Evolutionary conservation across 2,888 invertebrate genomes (phyloP), one percentile per base, ranked within the genome.

Genomic region (Plebejus anna): DNA sequence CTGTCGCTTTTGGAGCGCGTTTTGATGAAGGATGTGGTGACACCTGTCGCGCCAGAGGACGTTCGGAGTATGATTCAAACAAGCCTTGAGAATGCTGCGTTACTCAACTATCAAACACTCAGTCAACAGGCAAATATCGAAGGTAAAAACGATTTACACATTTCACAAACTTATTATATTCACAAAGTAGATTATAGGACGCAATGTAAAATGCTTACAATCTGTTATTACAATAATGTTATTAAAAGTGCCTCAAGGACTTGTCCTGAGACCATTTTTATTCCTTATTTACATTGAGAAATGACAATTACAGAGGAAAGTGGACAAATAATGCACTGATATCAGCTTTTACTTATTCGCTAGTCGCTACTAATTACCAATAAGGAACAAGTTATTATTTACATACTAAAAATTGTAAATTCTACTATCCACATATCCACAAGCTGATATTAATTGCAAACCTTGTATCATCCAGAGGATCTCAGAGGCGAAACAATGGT

Each of bases 21-120:
- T 13, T 91, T 99, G 80, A 99, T 99, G 99, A 99, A 99, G 90
- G 99, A 99, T 89, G 98, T 99, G 80, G 98, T 98, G 71, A 99
- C 99, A 51, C 99, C 99, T 6, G 99, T 99, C 75, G 97, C 98
- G 78, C 96, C 98, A 82, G 96, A 99, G 89, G 99, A 99, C 91
- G 99, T 99, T 1, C 95, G 99, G 80, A 96, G 96, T 66, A 97
- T 99, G 95, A 99, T 99, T 81, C 98, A 99, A 89, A 98, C 98
- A 83, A 98, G 99, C 89, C 95, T 99, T 82, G 99, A 99, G 94
- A 98, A 98, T 80, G 99, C 99, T 16, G 99, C 99, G 2, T 95
- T 99, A 76, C 97, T 99, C 76, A 99, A 99, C 92, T 99, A 99
- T 90, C 98, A 98, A 11, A 96, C 98, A 83, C 96, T 99, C 72